Conservation (phyloP, 2,888 invertebrate species). For the Mamestra brassicae region DNA sequence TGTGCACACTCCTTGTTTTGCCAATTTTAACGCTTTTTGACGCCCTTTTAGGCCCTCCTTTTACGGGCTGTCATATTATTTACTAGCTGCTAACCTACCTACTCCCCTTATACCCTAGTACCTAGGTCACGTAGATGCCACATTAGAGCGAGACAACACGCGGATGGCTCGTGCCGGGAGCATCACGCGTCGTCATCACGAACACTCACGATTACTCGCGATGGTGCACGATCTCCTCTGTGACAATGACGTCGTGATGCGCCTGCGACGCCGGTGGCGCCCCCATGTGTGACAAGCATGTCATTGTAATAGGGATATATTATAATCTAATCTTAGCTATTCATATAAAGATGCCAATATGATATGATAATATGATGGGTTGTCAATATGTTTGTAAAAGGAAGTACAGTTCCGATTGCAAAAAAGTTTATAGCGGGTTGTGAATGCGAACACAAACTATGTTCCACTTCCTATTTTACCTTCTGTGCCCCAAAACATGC, state of each 20-base stretch:
- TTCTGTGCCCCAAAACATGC: too few species aligned
- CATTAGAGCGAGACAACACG: constrained; percentile 42
- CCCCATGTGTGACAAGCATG: constrained; percentile 49
- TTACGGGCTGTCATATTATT: background rate
- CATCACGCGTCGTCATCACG: constrained; percentile 50
- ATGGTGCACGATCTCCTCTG: constrained; percentile 37
- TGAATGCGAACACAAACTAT: too few species aligned
- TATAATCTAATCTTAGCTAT: background rate
- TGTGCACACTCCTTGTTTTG: too few species aligned
- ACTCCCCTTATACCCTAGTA: constrained; percentile 1
- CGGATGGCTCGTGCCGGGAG: constrained; percentile 55
- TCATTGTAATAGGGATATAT: constrained; percentile 16
- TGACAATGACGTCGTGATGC: constrained; percentile 54
- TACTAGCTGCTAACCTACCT: background rate
- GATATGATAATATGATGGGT: too few species aligned
- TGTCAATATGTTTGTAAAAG: too few species aligned
- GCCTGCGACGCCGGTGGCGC: constrained; percentile 50
- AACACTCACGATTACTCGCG: constrained; percentile 1
- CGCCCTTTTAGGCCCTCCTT: background rate
- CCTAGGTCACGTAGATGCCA: background rate
- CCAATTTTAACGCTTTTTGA: too few species aligned
- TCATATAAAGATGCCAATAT: background rate
- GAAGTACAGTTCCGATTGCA: too few species aligned
- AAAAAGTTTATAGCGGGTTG: too few species aligned
- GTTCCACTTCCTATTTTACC: too few species aligned